Percentiles rank a stretch among this genome's conserved stretches.
These are phyloP conservation scores for Lepus europaeus DNA, from an alignment of 2,113 vertebrate genomes.

Conservation along the genomic window DNA sequence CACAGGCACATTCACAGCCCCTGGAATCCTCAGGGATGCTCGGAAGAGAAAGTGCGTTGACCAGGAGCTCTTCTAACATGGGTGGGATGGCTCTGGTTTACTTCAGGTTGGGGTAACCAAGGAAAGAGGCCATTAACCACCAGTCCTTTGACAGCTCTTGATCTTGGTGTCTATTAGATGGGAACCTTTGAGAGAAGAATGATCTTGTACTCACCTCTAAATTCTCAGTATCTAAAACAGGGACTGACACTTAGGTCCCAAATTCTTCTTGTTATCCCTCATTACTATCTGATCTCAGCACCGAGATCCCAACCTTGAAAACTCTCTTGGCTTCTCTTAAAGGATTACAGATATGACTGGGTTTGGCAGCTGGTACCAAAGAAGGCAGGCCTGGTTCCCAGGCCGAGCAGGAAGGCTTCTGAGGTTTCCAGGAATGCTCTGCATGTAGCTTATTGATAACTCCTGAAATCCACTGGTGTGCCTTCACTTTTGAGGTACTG, in stretches of 20 bases:
- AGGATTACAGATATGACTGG: not conserved
- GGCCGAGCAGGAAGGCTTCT: not conserved
- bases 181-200: not conserved
- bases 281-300: not conserved
- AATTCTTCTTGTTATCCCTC: not conserved
- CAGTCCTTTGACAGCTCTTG: not conserved
- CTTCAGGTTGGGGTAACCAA: not conserved
- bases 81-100: not conserved
- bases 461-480: not conserved
- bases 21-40: not conserved
- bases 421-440: not conserved
- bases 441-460: not conserved
- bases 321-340: not conserved
- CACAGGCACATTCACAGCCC: not conserved
- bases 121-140: not conserved
- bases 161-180: not conserved
- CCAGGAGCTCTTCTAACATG: not conserved
- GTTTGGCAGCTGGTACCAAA: not conserved
- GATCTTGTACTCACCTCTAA: not conserved
- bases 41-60: not conserved
- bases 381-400: not conserved
- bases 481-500: not conserved
- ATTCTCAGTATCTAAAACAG: slow-evolving; percentile 9
- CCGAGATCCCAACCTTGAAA: not conserved
- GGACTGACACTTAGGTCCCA: not conserved